Evolutionary conservation across 2,888 invertebrate genomes (phyloP).

Genomic region (Galeruca laticollis): DNA sequence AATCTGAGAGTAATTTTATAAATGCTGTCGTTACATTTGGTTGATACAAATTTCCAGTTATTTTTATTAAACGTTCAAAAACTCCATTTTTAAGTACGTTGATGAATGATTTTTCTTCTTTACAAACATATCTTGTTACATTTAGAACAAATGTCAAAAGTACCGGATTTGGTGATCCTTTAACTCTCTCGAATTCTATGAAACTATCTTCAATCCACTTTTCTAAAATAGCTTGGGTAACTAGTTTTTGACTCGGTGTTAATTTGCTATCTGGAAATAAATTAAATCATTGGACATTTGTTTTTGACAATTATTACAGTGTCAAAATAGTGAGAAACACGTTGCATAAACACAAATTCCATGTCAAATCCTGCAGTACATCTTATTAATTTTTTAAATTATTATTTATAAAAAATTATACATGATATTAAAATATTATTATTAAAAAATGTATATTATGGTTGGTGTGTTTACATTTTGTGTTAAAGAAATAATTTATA

Average conservation of each 20-base stretch:
- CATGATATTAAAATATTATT: too few relatives aligned
- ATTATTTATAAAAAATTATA: too few relatives aligned
- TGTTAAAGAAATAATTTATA: too few relatives aligned
- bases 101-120: slow-evolving; percentile 73
- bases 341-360: too few relatives aligned
- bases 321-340: too few relatives aligned
- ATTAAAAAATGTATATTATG: too few relatives aligned
- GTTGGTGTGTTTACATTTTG: too few relatives aligned
- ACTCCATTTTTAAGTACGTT: slow-evolving; percentile 68
- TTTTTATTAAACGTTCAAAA: slow-evolving; percentile 61
- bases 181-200: slow-evolving; percentile 59
- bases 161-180: slow-evolving; percentile 36
- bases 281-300: background rate
- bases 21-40: slow-evolving; percentile 78
- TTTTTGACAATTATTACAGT: slow-evolving; percentile 1
- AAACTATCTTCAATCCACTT: slow-evolving; percentile 67
- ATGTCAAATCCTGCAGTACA: too few relatives aligned
- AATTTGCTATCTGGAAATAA: slow-evolving; percentile 13
- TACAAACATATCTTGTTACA: slow-evolving; percentile 72
- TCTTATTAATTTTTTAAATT: too few relatives aligned
- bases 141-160: slow-evolving; percentile 74
- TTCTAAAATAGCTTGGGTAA: slow-evolving; percentile 13
- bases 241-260: slow-evolving; percentile 10
- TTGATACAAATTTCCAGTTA: slow-evolving; percentile 46
- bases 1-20: slow-evolving; percentile 73